Conservation (phyloP, 2,888 invertebrate genomes). For the Pelosia muscerda region DNA sequence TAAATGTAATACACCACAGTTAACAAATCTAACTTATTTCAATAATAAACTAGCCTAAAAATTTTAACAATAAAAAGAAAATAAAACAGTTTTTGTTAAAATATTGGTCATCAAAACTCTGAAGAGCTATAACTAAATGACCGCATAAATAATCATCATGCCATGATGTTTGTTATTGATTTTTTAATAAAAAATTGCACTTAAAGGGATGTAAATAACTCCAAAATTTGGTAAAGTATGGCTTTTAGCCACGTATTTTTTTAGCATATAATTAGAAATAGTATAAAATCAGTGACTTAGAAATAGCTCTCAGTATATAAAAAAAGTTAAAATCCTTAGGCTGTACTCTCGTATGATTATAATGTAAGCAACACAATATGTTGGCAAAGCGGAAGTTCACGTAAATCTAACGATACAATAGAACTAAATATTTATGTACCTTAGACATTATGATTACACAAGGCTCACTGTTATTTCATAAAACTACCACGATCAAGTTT, state of each 20-base stretch:
- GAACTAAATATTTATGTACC: slow-evolving; percentile 86
- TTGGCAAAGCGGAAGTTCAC: slow-evolving; percentile 86
- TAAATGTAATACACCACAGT: slow-evolving; percentile 84
- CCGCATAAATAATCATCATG: slow-evolving; percentile 77
- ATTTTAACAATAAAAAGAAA: slow-evolving; percentile 85
- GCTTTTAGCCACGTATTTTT: slow-evolving; percentile 77
- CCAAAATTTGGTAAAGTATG: slow-evolving; percentile 80
- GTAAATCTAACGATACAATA: slow-evolving; percentile 85
- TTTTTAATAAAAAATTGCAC: slow-evolving; percentile 78
- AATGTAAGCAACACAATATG: slow-evolving; percentile 86
- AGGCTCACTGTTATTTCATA: slow-evolving; percentile 80
- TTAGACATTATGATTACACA: slow-evolving; percentile 85
- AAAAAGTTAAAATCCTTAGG: slow-evolving; percentile 87
- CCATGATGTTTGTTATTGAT: slow-evolving; percentile 81
- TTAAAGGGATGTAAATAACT: slow-evolving; percentile 84
- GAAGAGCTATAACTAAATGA: slow-evolving; percentile 87
- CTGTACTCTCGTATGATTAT: slow-evolving; percentile 86
- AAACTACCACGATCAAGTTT: slow-evolving; percentile 68
- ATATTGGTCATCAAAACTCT: slow-evolving; percentile 85
- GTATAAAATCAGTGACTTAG: slow-evolving; percentile 85
- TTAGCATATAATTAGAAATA: slow-evolving; percentile 75
- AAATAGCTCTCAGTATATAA: slow-evolving; percentile 86
- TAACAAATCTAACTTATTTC: slow-evolving; percentile 86
- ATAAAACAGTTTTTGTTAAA: slow-evolving; percentile 78
- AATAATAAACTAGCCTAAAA: slow-evolving; percentile 87